These are phyloP conservation scores for Sarcophaga subvicina DNA, from an alignment of 2,888 invertebrate species.

Conservation along the genomic window DNA sequence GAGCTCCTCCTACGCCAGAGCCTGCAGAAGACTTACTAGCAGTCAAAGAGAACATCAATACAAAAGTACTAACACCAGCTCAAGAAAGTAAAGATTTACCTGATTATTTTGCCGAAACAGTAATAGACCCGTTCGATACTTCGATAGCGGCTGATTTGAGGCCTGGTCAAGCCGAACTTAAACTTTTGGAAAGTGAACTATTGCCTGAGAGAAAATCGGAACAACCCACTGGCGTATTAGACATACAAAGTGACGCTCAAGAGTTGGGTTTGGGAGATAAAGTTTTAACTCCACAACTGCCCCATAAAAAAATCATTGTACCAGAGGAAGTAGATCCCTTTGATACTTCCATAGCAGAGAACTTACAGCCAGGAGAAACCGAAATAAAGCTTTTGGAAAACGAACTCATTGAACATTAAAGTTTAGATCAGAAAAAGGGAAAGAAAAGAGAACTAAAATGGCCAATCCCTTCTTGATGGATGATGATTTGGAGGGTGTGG, in stretches of 20 bases:
- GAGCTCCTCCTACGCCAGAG: conserved; percentile 81
- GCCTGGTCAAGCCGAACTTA: conserved; percentile 90
- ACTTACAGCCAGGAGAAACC: conserved; percentile 89
- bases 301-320: conserved; percentile 79
- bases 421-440: neutral
- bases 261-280: conserved; percentile 85
- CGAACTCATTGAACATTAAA: conserved; percentile 85
- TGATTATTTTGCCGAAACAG: conserved; percentile 82
- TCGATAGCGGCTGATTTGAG: conserved; percentile 89
- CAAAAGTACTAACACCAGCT: conserved; percentile 87
- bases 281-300: conserved; percentile 86
- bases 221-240: conserved; percentile 78
- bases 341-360: conserved; percentile 92
- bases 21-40: conserved; percentile 81
- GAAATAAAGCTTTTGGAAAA: conserved; percentile 90
- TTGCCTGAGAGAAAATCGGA: conserved; percentile 81
- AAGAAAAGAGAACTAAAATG: conserved; percentile 82
- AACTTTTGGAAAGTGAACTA: conserved; percentile 90
- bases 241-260: conserved; percentile 81
- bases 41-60: conserved; percentile 85
- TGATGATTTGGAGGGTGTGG: conserved; percentile 85
- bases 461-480: conserved; percentile 92
- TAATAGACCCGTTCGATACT: conserved; percentile 92
- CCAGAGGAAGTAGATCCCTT: conserved; percentile 88
- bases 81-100: conserved; percentile 82